Base-by-base conservation (phyloP, 2,797 vertebrate genomes). In the Sebastes variabilis region DNA sequence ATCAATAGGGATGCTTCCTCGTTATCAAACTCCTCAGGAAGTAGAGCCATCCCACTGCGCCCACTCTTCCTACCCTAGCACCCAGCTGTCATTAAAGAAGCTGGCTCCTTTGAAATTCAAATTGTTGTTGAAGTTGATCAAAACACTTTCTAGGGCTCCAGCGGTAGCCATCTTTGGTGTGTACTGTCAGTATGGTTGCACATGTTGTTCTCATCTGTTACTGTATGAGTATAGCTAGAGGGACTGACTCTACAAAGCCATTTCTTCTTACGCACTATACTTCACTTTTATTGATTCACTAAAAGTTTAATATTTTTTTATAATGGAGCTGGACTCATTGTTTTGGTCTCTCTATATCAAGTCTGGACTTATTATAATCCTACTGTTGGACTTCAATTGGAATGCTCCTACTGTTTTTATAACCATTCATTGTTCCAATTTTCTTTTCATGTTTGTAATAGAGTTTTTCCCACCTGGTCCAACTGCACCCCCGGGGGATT, bases 401-500 rank as follows among this genome's bases (percentile, higher is more conserved):
- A 64, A 62, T 24, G 1, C 34, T 36, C 32, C n/a, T n/a, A 25
- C 22, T 71, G 64, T 82, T 75, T 32, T 2, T 42, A 6, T 65
- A 58, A 32, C 5, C 12, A 6, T 18, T 75, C 18, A 52, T 56
- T 70, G 13, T 70, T 66, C 5, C 8, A 59, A n/a, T 72, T 70
- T 71, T 59, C 77, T 72, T 84, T 75, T 77, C 30, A 72, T 65
- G 66, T 69, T 56, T 75, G 6, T 56, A 59, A 79, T 68, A 72
- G 64, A 55, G 12, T 65, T 72, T 66, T 72, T 66, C 14, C 64
- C 72, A 54, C 72, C 75, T 76, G 4, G 60, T 30, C 22, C 27
- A 7, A 14, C 32, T 62, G 24, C 25, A n/a, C 6, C 25, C 66
- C 22, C n/a, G 11, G 2, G 6, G 56, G 27, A 77, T n/a, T 36